Evolutionary conservation across 2,888 invertebrate species (phyloP).

Genomic region (Drosophila vallismaia): DNA sequence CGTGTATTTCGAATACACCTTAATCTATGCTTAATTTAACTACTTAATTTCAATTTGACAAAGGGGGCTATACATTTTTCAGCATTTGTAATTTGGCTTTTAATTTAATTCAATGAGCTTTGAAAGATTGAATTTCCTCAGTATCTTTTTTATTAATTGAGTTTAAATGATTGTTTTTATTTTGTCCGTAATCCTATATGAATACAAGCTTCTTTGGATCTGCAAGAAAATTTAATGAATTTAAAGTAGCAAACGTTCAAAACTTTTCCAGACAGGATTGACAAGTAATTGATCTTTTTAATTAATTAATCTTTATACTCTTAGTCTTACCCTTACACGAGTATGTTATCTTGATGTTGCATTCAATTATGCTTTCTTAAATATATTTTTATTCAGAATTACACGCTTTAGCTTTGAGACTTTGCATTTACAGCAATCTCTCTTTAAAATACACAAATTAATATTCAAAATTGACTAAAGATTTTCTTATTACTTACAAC

Average conservation of each 20-base stretch:
- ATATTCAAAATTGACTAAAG: conserved; percentile 58
- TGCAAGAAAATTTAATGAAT: neutral
- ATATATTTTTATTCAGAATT: conserved; percentile 64
- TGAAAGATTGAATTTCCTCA: neutral
- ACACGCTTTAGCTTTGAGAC: conserved; percentile 63
- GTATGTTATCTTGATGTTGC: neutral
- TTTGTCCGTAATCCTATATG: neutral
- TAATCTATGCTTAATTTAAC: conserved; percentile 9
- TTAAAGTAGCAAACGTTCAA: neutral
- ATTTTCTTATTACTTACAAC: conserved; percentile 18
- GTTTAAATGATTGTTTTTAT: neutral
- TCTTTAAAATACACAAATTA: conserved; percentile 19
- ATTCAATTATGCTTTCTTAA: neutral
- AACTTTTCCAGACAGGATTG: neutral
- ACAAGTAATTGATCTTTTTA: conserved; percentile 1
- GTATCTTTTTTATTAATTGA: neutral
- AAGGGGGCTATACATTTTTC: conserved; percentile 8
- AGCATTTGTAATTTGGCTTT: conserved; percentile 23
- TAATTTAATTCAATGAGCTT: conserved; percentile 3
- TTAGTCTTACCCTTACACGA: neutral
- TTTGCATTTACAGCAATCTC: conserved; percentile 33
- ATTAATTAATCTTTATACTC: neutral
- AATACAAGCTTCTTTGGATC: neutral
- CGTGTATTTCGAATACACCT: conserved; percentile 4
- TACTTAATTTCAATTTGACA: conserved; percentile 6